Evolutionary conservation across 2,797 vertebrate species (phyloP), one percentile per base, ranked within the genome.

Genomic region (Antrozous pallidus): DNA sequence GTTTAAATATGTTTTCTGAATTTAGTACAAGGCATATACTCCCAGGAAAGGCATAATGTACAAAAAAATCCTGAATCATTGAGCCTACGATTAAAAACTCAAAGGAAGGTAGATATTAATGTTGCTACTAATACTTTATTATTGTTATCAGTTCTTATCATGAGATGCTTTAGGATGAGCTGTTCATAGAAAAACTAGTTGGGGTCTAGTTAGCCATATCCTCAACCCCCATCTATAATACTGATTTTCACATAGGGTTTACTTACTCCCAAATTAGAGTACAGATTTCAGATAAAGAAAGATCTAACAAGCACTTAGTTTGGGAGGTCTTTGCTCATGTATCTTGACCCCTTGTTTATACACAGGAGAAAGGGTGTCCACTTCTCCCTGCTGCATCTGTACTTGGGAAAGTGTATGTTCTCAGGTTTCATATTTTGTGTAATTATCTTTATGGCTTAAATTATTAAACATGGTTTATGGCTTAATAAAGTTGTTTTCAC

Each of bases 381-480:
- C 4, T 5, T 67, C 22, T 91, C n/a, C 20, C 28, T 38, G 33
- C 70, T 40, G n/a, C 18, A 8, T 82, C 74, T 88, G 31, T 63
- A 85, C 70, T 70, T 42, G 17, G 47, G 4, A 90, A 91, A 58
- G 3, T 70, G 0, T 49, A 38, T 63, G 7, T 58, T 78, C 20
- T 47, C 61, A 81, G 12, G 38, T 63, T 92, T 83, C 49, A 93
- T 6, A 69, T 75, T 93, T 95, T 87, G 10, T 93, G 47, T 87
- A 89, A 20, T 16, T 94, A 0, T 92, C 38, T 94, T 95, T 88
- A 61, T 88, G 42, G 20, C 42, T 84, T 94, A 18, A 81, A 65
- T 94, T 94, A 85, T 87, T 95, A 75, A 93, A 79, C 7, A 81
- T 84, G 33, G 80, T 87, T 92, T 88, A 92, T 95, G 73, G 65